Conservation (phyloP, 2,797 vertebrate species). For the Anisognathus igniventris region DNA sequence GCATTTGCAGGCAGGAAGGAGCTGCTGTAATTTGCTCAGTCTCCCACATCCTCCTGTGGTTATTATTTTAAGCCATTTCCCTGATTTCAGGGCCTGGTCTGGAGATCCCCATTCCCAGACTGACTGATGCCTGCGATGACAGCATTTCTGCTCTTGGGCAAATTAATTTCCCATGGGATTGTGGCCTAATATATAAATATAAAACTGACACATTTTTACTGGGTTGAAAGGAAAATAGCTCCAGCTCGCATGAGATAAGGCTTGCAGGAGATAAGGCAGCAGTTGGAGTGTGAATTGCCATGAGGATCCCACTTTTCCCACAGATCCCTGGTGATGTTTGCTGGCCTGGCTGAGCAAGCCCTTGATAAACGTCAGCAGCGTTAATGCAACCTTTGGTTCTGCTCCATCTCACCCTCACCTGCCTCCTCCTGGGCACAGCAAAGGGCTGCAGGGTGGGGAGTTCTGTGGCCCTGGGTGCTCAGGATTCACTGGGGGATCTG, state of each 20-base stretch:
- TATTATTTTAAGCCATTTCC: not conserved
- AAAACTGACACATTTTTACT: conserved; percentile 28
- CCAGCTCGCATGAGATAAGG: not conserved
- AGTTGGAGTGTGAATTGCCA: not conserved
- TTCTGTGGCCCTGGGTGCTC: accelerated
- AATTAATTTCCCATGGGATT: conserved; percentile 43
- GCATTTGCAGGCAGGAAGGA: not conserved
- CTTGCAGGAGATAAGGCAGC: conserved; percentile 25
- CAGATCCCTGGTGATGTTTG: not conserved
- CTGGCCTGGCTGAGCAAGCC: not conserved
- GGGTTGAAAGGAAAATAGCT: conserved; percentile 10
- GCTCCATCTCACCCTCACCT: not conserved
- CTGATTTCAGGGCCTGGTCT: not conserved
- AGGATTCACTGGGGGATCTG: accelerated
- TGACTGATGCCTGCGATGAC: conserved; percentile 19
- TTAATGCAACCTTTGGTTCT: not conserved
- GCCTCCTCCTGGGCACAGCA: not conserved
- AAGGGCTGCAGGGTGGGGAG: not conserved
- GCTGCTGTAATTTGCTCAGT: not conserved
- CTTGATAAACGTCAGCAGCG: not conserved
- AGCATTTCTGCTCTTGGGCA: conserved; percentile 49
- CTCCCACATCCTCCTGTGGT: not conserved
- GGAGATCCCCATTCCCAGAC: conserved; percentile 54
- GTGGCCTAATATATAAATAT: conserved; percentile 17
- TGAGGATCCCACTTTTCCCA: conserved; percentile 35